Evolutionary conservation across 2,888 invertebrate genomes (phyloP).

Genomic region (Sesia bembeciformis): DNA sequence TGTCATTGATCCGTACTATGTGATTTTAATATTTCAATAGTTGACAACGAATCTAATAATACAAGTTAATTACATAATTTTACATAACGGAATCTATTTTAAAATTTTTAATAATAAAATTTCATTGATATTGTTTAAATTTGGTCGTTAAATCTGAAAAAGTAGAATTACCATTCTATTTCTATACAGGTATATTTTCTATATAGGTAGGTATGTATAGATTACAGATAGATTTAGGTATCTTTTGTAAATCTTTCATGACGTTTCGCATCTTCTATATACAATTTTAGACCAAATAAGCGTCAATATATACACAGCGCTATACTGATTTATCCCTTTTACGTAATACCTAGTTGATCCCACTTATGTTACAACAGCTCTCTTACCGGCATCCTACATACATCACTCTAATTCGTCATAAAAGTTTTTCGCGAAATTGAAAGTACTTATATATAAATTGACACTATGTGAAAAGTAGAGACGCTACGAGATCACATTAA

Average conservation of each 20-base stretch:
- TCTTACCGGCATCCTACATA: constrained; percentile 18
- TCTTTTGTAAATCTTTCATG: too few species aligned
- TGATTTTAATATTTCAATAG: constrained; percentile 19
- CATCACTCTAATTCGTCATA: background rate
- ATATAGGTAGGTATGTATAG: too few species aligned
- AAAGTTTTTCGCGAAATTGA: constrained; percentile 9
- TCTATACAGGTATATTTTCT: too few species aligned
- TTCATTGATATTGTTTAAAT: too few species aligned
- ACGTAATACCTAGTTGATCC: constrained; percentile 69
- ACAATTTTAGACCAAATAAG: too few species aligned
- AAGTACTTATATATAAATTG: constrained; percentile 13
- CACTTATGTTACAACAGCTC: constrained; percentile 61
- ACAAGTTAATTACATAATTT: constrained; percentile 10
- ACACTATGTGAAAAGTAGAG: constrained; percentile 39
- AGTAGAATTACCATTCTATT: too few species aligned
- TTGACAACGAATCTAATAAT: constrained; percentile 20
- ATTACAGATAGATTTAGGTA: too few species aligned
- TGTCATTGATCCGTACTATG: constrained; percentile 12
- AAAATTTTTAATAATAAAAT: constrained; percentile 8
- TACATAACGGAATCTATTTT: constrained; percentile 15
- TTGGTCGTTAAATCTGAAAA: too few species aligned
- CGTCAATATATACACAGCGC: constrained; percentile 26
- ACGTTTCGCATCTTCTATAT: too few species aligned
- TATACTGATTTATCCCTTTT: constrained; percentile 35
- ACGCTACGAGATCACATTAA: constrained; percentile 37